Base-by-base conservation (phyloP, 2,888 invertebrate genomes). In the Amaurobius ferox region DNA sequence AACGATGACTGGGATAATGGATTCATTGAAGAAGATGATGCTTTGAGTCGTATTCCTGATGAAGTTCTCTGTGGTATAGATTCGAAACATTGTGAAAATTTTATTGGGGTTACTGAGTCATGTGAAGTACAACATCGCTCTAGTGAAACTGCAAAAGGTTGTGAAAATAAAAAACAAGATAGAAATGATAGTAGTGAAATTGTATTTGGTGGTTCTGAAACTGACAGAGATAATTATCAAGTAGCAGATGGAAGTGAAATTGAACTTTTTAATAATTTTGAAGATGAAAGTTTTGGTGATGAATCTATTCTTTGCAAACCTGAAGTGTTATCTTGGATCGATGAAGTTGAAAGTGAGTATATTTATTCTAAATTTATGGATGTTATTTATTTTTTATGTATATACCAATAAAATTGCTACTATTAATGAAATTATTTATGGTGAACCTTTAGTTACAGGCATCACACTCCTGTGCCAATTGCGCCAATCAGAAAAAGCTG, bases 271-370 rank as follows among this genome's bases (percentile, higher is more conserved):
- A 85, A 78, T 32, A 85, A 74, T 55, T 85, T 85, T 61, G 83
- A 83, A 32, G 81, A 85, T 61, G 77, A 67, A n/a, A 85, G 61
- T 72, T 85, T 85, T 72, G 83, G 66, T 29, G 83, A 85, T 66
- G 83, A 85, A 55, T 85, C 83, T 0, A 39, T 85, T 35, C 71
- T 85, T 6, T 77, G 71, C 19, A 76, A 85, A 72, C 83, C 83
- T 1, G 83, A 85, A 35, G 77, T 85, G 13, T 35, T 85, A 26
- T 85, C 83, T 9, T 61, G 66, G 72, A 77, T 85, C 55, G 83
- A 85, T 61, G 83, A 85, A 77, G 83, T 85, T 11, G 83, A 85
- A 78, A 85, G 83, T 78, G 67, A 77, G 72, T 77, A 48, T 40
- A 13, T 40, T 40, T 40, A 30, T 67, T 48, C 1, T 7, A 48